These are phyloP conservation scores for Drosophila meridionalis DNA, from an alignment of 2,888 invertebrate genomes.

Conservation along the genomic window DNA sequence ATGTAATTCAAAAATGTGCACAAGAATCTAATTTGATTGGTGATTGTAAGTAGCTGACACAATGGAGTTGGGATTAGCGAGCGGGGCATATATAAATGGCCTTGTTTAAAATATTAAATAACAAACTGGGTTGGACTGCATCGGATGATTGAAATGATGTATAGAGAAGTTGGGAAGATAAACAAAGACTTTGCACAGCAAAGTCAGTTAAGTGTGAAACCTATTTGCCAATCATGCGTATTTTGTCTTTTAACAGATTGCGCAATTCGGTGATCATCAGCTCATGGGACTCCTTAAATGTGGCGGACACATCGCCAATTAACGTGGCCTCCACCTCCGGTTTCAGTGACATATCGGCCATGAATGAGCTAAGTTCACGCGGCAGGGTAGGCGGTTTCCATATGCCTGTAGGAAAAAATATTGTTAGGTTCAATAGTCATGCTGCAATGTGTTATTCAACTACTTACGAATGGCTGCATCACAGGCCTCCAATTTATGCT, in stretches of 20 bases:
- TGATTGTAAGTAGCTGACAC: constrained; percentile 28
- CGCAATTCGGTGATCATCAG: constrained; percentile 82
- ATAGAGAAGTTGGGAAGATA: constrained; percentile 15
- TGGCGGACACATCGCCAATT: constrained; percentile 82
- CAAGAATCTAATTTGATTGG: constrained; percentile 37
- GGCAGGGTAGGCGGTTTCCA: constrained; percentile 83
- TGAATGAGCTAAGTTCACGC: constrained; percentile 81
- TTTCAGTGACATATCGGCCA: constrained; percentile 84
- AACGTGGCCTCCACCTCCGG: constrained; percentile 83
- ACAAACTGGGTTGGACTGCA: constrained; percentile 60
- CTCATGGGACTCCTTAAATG: constrained; percentile 84
- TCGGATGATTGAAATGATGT: constrained; percentile 32
- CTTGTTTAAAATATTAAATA: constrained; percentile 74
- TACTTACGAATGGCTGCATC: constrained; percentile 82
- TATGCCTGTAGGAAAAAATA: constrained; percentile 56
- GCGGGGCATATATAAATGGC: constrained; percentile 20
- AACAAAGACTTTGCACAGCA: constrained; percentile 67
- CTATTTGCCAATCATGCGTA: constrained; percentile 84
- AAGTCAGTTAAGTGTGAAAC: constrained; percentile 33
- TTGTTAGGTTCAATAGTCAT: neutral
- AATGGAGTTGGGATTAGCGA: neutral
- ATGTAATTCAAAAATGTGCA: constrained; percentile 43
- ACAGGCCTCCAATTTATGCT: constrained; percentile 82
- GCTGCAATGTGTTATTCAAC: neutral
- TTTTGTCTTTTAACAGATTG: constrained; percentile 84